Conservation (phyloP, 2,113 vertebrate species). For the Lates calcarifer region DNA sequence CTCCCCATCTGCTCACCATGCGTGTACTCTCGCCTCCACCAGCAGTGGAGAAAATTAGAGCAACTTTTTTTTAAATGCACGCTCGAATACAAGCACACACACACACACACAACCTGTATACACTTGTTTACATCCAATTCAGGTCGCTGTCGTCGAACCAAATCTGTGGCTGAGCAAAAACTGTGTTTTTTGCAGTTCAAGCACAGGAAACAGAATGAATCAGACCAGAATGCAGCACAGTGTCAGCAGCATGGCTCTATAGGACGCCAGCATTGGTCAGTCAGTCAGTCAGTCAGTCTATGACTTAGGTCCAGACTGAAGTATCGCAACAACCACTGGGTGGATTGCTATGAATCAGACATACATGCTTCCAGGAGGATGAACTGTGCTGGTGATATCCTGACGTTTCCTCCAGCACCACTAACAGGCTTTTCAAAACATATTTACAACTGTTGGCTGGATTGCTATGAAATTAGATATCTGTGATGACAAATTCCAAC, state of each 20-base stretch:
- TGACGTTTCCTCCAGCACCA: background rate
- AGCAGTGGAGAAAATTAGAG: slow-evolving; percentile 6
- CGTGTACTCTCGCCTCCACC: slow-evolving; percentile 21
- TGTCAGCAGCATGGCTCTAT: background rate
- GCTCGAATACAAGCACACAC: slow-evolving; percentile 8
- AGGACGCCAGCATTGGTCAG: background rate
- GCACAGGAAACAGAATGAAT: background rate
- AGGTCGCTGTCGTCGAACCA: background rate
- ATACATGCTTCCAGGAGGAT: background rate
- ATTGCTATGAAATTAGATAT: no score
- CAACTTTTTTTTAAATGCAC: background rate
- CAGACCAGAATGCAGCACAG: background rate
- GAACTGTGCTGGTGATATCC: background rate
- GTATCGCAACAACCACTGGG: background rate
- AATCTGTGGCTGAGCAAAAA: background rate
- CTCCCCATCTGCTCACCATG: slow-evolving; percentile 65
- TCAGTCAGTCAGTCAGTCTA: background rate
- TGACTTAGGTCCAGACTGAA: background rate
- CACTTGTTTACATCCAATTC: slow-evolving; percentile 7
- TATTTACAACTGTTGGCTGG: no score
- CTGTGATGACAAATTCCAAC: no score
- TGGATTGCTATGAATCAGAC: background rate
- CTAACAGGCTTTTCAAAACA: no score
- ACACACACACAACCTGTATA: background rate
- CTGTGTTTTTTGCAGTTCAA: background rate